These are phyloP conservation scores for Copidosoma floridanum DNA, from an alignment of 1,140 invertebrate species.

Conservation along the genomic window DNA sequence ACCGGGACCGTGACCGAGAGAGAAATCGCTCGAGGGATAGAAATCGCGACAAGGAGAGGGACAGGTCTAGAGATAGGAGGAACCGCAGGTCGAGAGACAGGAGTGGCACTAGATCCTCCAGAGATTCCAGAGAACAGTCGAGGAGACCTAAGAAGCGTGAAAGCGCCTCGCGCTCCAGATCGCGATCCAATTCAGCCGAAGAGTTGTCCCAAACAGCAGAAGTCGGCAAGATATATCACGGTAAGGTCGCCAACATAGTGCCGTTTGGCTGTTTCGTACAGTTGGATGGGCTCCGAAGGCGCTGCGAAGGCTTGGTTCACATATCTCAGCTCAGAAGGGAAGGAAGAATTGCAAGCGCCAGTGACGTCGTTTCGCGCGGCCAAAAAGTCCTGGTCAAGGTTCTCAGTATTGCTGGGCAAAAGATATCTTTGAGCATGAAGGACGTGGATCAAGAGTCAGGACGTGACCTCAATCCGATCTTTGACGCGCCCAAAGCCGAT, in stretches of 20 bases:
- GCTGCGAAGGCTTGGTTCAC: constrained; percentile 95
- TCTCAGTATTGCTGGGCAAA: constrained; percentile 85
- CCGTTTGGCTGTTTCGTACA: constrained; percentile 98
- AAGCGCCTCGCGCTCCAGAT: constrained; percentile 38
- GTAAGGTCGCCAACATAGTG: constrained; percentile 93
- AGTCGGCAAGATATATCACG: constrained; percentile 80
- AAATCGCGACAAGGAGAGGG: constrained; percentile 28
- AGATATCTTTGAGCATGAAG: constrained; percentile 96
- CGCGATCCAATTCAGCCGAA: constrained; percentile 41
- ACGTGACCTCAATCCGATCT: constrained; percentile 86
- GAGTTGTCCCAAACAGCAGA: constrained; percentile 54
- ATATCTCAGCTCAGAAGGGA: constrained; percentile 93
- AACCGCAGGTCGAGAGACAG: constrained; percentile 33
- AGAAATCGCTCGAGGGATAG: constrained; percentile 41
- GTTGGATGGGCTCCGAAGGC: constrained; percentile 82
- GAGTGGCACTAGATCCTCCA: constrained; percentile 34
- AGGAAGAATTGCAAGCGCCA: constrained; percentile 91
- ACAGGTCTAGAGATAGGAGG: constrained; percentile 22
- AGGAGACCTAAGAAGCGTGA: constrained; percentile 23
- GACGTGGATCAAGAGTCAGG: constrained; percentile 96
- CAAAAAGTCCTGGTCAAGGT: constrained; percentile 89
- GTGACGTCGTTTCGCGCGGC: constrained; percentile 89
- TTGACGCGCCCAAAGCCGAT: constrained; percentile 43
- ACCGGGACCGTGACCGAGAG: constrained; percentile 8
- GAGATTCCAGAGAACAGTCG: not conserved